A percentile compares a stretch with the other conserved stretches of the same genome.
Conservation (phyloP, 92 coral and sea anemone genomes). For the Parazoanthus darwini region DNA sequence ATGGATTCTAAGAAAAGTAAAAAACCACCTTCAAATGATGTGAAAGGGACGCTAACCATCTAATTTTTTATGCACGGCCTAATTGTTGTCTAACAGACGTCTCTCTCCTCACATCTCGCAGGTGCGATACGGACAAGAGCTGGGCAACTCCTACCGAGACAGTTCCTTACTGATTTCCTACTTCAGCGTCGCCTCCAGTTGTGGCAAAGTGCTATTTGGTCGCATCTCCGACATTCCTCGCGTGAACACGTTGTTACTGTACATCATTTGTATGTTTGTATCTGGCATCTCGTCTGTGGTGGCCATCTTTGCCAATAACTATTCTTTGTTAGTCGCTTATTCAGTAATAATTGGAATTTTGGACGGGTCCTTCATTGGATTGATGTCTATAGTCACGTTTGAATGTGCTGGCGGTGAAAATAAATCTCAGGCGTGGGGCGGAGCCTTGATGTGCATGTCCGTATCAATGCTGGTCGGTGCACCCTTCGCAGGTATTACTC, state of each 20-base stretch:
- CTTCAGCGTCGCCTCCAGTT: conserved; percentile 80
- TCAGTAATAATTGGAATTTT: conserved; percentile 78
- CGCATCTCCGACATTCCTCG: conserved; percentile 75
- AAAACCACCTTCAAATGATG: too few species aligned
- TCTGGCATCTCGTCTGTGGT: conserved; percentile 80
- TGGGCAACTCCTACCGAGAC: conserved; percentile 73
- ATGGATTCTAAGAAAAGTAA: too few species aligned
- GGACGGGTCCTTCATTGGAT: conserved; percentile 94
- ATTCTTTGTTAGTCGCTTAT: conserved; percentile 84
- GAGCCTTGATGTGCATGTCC: conserved; percentile 87
- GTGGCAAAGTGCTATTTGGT: conserved; percentile 91
- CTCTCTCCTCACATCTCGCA: conserved; percentile 27
- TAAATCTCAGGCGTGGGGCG: conserved; percentile 98
- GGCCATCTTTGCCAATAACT: conserved; percentile 70
- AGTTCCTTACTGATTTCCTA: conserved; percentile 91
- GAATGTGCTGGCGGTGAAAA: conserved; percentile 77
- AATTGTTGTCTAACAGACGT: not conserved
- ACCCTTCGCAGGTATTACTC: conserved; percentile 80
- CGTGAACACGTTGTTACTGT: conserved; percentile 64
- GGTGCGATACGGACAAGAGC: conserved; percentile 90
- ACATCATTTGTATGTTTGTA: conserved; percentile 81
- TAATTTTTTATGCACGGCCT: not conserved
- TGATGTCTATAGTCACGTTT: conserved; percentile 97
- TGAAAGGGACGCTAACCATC: too few species aligned
- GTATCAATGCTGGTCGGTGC: conserved; percentile 90